Evolutionary conservation across 2,797 vertebrate species (phyloP).

Genomic region (Chelidonichthys spinosus): DNA sequence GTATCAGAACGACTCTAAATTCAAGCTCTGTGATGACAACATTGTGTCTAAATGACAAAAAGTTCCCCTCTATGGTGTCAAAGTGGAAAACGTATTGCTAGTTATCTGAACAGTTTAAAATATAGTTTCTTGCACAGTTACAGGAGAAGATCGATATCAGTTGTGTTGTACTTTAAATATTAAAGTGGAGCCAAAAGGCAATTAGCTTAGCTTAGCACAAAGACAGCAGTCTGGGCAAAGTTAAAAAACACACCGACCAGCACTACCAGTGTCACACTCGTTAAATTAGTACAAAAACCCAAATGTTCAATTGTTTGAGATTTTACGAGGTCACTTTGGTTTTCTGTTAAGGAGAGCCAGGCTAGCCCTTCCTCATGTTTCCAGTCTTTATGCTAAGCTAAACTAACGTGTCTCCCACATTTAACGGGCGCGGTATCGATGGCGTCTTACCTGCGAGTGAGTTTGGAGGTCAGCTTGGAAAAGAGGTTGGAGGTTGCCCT

Average conservation of each 20-base stretch:
- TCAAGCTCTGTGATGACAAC: background rate
- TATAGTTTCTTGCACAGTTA: background rate
- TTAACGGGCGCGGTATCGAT: background rate
- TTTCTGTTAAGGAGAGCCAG: too few relatives aligned
- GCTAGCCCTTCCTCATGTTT: background rate
- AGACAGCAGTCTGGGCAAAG: too few relatives aligned
- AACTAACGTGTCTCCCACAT: background rate
- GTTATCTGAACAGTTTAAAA: background rate
- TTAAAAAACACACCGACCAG: background rate
- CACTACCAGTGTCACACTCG: background rate
- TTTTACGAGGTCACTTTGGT: too few relatives aligned
- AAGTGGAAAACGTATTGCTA: background rate
- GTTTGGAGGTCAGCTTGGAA: conserved; percentile 96
- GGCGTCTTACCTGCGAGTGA: conserved; percentile 90
- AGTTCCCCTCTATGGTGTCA: background rate
- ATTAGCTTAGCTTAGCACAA: conserved; percentile 13
- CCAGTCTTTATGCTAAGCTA: conserved; percentile 1
- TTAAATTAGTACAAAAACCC: too few relatives aligned
- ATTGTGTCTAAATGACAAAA: background rate
- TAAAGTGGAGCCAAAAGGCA: background rate
- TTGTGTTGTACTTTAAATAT: background rate
- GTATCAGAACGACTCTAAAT: background rate
- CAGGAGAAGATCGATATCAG: background rate
- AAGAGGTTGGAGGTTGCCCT: conserved; percentile 95
- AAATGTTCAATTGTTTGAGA: too few relatives aligned